Evolutionary conservation across 2,888 invertebrate species (phyloP), one percentile per base, ranked within the genome.

Genomic region (Aethes cnicana): DNA sequence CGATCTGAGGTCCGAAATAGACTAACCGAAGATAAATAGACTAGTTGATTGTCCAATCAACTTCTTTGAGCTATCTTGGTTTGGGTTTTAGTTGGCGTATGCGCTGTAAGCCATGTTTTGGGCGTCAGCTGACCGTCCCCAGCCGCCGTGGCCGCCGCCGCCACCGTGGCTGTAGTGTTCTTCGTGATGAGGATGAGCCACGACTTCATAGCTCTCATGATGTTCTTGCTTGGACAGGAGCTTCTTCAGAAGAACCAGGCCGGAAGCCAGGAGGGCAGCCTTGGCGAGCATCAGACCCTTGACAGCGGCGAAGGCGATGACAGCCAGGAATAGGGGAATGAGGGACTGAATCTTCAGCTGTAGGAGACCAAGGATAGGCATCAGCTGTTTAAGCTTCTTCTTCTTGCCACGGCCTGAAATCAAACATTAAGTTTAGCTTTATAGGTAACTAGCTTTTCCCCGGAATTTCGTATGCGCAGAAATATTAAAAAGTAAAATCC

Each of bases 251-350:
- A 89, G 84, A 54, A 96, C 92, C 55, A 96, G 91, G 53, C 92
- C 93, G 43, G 95, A 93, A 58, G 96, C 92, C 47, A 95, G 89
- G 14, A 96, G 90, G 2, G 96, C 96, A 56, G 96, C 92, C 90
- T 96, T 96, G 66, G 95, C 95, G 63, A 96, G 91, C 70, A 96
- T 85, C 62, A 96, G 91, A 56, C 96, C 96, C 91, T 96, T 96
- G 91, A 96, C 92, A 30, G 96, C 95, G 35, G 96, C 91, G 57
- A 96, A 90, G 47, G 95, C 96, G 67, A 96, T 92, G 70, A 89
- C 79, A 26, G 83, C 96, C 52, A 96, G 91, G 68, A 94, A 93
- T 61, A 96, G 84, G 20, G 96, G 96, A 65, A 95, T 92, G 58
- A 96, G 90, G 20, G 94, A 93, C 60, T 95, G 95, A 65, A 89